Evolutionary conservation across 2,797 vertebrate species (phyloP), one percentile per base, ranked within the genome.

Genomic region (Erpetoichthys calabaricus): DNA sequence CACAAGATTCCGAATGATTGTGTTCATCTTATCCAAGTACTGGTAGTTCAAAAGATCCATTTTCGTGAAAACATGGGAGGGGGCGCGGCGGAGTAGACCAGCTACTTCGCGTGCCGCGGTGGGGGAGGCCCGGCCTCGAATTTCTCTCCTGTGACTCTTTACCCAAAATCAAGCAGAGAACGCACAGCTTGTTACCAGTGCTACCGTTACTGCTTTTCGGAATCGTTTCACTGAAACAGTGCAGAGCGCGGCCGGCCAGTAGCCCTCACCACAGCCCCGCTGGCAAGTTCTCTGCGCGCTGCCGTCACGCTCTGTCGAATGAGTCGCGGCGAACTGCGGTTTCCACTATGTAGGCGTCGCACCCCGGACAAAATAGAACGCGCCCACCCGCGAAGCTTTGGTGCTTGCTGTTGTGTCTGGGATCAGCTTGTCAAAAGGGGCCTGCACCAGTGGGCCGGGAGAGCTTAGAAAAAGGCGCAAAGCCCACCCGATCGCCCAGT

Each of bases 21-120:
- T 95, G 89, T 93, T 96, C 94, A 98, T 96, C 79, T 95, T 97
- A 90, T 98, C 94, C 92, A 98, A 71, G 79, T 97, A 98, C 80
- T 95, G 94, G 81, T 91, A 97, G 83, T 98, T 98, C 87, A 98
- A 88, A 90, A 98, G 89, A 87, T 98, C 95, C 95, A 98, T 98
- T 86, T 87, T 97, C 83, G 91, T 88, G 70, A 88, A 66, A 96
- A 93, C 94, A 98, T 98, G n/a, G 93, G 87, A 94, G 87, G 68
- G 85, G 75, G 77, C 76, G 85, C 63, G n/a, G 78, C 83, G 78
- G 78, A 82, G n/a, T 78, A 85, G 80, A 86, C 81, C 86, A 80
- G 88, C 87, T 86, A 79, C 75, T 67, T 76, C 64, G 70, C 79
- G 77, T 75, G 62, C 65, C 25, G n/a, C 25, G 25, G 25, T 25